Evolutionary conservation across 2,888 invertebrate species (phyloP), one percentile per base, ranked within the genome.

Genomic region (Busseola fusca): DNA sequence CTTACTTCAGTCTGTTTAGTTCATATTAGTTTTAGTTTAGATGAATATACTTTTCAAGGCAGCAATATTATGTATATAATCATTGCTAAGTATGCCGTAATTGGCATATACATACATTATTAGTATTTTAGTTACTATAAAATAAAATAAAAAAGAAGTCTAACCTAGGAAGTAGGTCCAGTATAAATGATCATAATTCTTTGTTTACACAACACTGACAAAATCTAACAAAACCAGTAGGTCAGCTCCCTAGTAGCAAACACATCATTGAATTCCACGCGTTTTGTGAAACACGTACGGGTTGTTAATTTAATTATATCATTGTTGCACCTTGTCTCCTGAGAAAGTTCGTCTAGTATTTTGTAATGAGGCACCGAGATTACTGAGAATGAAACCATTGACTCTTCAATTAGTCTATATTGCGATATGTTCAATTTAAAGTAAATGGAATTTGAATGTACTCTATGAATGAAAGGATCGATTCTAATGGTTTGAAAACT

Each of bases 271-370:
- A 76, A 76, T 70, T 71, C 71, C 74, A 80, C 73, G 70, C 54
- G 63, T 62, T 82, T 78, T 84, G 72, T 69, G 78, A 70, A 83
- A 84, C 69, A 74, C 59, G 56, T 72, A 78, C 66, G 71, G 73
- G 65, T 80, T 74, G 76, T 80, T 83, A 74, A 79, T 63, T 81
- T 85, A 81, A 84, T 84, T 78, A 83, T 80, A 78, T 84, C 78
- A 82, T 85, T 81, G 84, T 85, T 85, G 74, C 72, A 72, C 57
- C 40, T 74, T 76, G 74, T 78, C 69, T 71, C 59, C 57, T 77
- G 76, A 76, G 83, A 76, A 70, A 82, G 25, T 66, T 68, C 16
- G 18, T 57, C 58, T 76, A 62, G 10, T 62, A 68, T 84, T 78
- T 77, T 70, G 74, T 71, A 80, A 85, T 70, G 37, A 73, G 34